Percentiles rank a stretch among this genome's conserved stretches.
Conservation (phyloP, 1,140 invertebrate genomes). For the Planococcus citri region DNA sequence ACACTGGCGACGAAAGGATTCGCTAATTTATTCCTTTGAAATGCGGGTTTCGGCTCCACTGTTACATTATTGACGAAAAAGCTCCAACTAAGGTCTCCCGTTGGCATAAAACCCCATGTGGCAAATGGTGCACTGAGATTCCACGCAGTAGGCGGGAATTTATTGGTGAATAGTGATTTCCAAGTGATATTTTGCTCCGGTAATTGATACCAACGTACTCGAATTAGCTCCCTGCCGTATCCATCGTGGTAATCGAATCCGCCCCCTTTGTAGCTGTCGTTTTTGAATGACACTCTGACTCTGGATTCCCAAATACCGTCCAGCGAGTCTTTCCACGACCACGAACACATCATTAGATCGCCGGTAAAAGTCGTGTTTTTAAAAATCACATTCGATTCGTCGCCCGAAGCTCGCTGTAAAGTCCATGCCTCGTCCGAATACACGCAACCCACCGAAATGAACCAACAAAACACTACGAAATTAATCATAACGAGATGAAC, state of each 20-base stretch:
- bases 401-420: neutral
- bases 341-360: neutral
- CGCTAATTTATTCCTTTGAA: neutral
- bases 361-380: neutral
- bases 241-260: neutral
- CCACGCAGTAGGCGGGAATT: neutral
- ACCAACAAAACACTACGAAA: neutral
- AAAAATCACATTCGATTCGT: constrained; percentile 1
- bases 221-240: neutral
- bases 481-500: neutral
- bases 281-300: neutral
- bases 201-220: neutral
- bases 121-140: neutral
- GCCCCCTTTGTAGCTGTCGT: neutral
- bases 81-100: neutral
- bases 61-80: neutral
- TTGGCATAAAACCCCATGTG: neutral
- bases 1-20: neutral
- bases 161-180: neutral
- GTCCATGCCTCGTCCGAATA: neutral
- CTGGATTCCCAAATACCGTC: neutral
- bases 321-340: neutral
- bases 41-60: neutral
- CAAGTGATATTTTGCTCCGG: neutral
- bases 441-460: neutral